phyloP scores from a whole-genome alignment of 2,888 invertebrate species.

The Altica lythri region DNA sequence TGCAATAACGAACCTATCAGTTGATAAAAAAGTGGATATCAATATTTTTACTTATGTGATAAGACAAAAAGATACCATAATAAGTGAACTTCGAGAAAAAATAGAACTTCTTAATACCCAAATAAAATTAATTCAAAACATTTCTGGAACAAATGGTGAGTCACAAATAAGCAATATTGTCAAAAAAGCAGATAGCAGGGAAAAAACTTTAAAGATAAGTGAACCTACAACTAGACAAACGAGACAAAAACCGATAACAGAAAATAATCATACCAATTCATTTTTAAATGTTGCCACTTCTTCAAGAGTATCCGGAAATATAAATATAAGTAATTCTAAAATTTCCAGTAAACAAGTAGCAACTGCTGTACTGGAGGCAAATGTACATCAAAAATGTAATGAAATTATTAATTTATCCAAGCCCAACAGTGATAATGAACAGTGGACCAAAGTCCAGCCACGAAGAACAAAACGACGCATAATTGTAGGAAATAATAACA shows the following conservation, averaged over 20 bases:
- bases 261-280: too few species aligned
- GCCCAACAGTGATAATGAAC: background rate
- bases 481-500: too few species aligned
- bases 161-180: background rate
- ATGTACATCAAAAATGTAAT: background rate
- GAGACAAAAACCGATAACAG: background rate
- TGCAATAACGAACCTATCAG: background rate
- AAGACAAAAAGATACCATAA: background rate
- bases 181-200: background rate
- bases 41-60: background rate
- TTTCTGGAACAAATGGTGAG: background rate
- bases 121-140: background rate
- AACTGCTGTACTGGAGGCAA: too few species aligned
- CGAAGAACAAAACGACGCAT: background rate
- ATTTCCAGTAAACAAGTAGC: too few species aligned
- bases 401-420: too few species aligned
- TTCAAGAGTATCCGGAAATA: too few species aligned
- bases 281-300: too few species aligned
- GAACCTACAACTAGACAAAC: background rate
- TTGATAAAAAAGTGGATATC: background rate
- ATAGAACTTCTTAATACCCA: background rate
- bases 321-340: too few species aligned
- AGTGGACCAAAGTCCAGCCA: background rate
- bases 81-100: background rate
- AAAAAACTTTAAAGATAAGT: background rate